Evolutionary conservation across 2,888 invertebrate genomes (phyloP).

Genomic region (Mimachlamys varia): DNA sequence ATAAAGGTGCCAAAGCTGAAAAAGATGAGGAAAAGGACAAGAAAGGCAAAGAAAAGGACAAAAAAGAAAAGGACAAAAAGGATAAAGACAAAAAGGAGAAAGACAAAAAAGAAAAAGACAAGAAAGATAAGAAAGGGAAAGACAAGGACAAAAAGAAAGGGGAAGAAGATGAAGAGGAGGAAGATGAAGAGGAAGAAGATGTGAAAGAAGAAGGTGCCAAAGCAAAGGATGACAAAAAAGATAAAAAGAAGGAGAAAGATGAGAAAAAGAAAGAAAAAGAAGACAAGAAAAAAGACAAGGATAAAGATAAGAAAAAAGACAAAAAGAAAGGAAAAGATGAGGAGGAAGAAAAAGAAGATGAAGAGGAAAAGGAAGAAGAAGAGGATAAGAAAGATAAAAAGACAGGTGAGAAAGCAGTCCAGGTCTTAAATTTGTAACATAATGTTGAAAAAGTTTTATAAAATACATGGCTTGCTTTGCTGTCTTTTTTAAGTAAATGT

Average conservation of each 20-base stretch:
- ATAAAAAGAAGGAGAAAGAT: constrained; percentile 44
- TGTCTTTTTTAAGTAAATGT: not conserved
- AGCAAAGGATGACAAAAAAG: constrained; percentile 31
- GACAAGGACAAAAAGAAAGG: constrained; percentile 55
- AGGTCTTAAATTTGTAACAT: too few species aligned
- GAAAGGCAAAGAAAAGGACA: constrained; percentile 52
- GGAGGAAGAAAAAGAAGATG: constrained; percentile 50
- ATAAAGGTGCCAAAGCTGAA: constrained; percentile 42
- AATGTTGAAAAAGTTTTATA: too few species aligned
- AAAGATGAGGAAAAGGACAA: constrained; percentile 42
- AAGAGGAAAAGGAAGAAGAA: constrained; percentile 49
- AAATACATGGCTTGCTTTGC: not conserved
- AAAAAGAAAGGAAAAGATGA: constrained; percentile 53
- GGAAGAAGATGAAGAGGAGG: constrained; percentile 54
- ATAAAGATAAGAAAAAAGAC: constrained; percentile 48
- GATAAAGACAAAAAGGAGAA: constrained; percentile 48
- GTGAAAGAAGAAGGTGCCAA: constrained; percentile 48
- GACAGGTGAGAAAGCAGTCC: not conserved
- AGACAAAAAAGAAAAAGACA: constrained; percentile 51
- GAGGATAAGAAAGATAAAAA: constrained; percentile 51
- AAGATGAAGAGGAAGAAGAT: constrained; percentile 54
- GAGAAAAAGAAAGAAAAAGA: constrained; percentile 47
- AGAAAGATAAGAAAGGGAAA: constrained; percentile 51
- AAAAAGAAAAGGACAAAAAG: constrained; percentile 48
- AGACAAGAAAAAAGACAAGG: constrained; percentile 48